phyloP scores from a whole-genome alignment of 2,797 vertebrate species.

The Pipistrellus kuhlii region DNA sequence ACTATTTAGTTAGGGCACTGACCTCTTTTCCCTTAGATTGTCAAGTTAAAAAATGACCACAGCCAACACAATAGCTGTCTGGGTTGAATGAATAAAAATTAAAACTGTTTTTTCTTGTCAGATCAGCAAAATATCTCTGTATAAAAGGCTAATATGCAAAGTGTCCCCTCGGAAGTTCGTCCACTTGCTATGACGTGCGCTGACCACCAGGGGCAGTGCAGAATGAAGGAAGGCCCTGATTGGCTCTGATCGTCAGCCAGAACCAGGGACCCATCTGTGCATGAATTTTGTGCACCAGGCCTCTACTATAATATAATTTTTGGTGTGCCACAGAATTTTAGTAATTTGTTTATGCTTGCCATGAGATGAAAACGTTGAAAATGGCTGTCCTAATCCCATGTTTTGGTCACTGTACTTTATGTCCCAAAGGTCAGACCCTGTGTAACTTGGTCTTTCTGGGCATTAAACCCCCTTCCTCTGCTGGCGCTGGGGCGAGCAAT shows the following conservation, averaged over 20 bases:
- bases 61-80: neutral
- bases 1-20: neutral
- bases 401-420: neutral
- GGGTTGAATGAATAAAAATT: neutral
- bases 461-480: neutral
- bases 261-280: too few species aligned
- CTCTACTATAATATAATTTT: neutral
- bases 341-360: neutral
- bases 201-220: too few species aligned
- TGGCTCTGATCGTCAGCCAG: too few species aligned
- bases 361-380: neutral
- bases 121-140: neutral
- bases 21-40: neutral
- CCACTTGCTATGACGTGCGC: rapidly evolving
- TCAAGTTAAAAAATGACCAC: neutral
- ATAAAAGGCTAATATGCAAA: too few species aligned
- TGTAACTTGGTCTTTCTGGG: neutral
- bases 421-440: neutral
- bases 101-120: neutral
- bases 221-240: too few species aligned
- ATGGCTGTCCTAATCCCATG: neutral
- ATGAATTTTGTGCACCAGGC: too few species aligned
- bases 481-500: neutral
- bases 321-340: neutral
- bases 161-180: too few species aligned